Conservation (phyloP, 2,888 invertebrate genomes). For the Acronicta alni region DNA sequence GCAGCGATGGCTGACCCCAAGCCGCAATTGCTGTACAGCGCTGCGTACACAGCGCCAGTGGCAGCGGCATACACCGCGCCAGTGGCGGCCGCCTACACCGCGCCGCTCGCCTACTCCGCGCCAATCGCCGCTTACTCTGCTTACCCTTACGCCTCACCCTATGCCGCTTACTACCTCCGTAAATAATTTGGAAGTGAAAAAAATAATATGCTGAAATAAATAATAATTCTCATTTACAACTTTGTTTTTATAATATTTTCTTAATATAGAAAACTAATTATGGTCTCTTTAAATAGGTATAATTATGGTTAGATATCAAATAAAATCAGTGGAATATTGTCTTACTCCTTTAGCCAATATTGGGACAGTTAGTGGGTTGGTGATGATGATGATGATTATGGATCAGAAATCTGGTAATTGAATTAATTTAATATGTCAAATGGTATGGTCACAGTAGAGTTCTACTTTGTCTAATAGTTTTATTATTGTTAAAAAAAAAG, state of each 20-base stretch:
- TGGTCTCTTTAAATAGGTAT: too few relatives aligned
- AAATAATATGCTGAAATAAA: constrained; percentile 9
- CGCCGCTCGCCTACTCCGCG: constrained; percentile 63
- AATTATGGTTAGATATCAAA: too few relatives aligned
- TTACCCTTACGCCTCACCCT: constrained; percentile 67
- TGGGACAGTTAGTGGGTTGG: too few relatives aligned
- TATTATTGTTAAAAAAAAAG: too few relatives aligned
- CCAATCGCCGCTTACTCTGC: constrained; percentile 65
- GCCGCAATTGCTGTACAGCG: constrained; percentile 73
- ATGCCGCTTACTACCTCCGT: constrained; percentile 46
- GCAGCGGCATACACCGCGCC: constrained; percentile 73
- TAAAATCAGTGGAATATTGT: too few relatives aligned
- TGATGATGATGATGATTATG: too few relatives aligned
- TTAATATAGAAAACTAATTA: too few relatives aligned
- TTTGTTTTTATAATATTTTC: neutral
- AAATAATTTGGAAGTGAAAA: constrained; percentile 11
- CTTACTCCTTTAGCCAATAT: too few relatives aligned
- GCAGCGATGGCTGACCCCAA: constrained; percentile 73
- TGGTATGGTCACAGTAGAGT: too few relatives aligned
- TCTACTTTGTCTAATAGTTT: too few relatives aligned
- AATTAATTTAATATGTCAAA: too few relatives aligned
- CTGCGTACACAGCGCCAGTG: constrained; percentile 64
- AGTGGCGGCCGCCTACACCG: constrained; percentile 68
- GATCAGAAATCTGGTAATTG: too few relatives aligned
- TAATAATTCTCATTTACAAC: neutral